These are phyloP conservation scores for Cylindroiulus punctatus DNA, from an alignment of 2,888 invertebrate genomes.

Conservation along the genomic window DNA sequence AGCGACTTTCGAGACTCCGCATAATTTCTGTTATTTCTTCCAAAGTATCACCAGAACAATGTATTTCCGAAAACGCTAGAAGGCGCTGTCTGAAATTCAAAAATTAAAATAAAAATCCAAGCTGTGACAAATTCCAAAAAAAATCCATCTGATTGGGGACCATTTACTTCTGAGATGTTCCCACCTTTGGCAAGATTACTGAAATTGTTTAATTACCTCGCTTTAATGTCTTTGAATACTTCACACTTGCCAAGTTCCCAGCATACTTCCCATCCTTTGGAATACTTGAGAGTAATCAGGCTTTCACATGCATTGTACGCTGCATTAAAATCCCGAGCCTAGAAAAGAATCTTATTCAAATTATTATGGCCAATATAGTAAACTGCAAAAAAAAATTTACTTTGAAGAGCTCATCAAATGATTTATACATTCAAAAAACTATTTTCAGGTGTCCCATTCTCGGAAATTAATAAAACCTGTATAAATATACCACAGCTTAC, in stretches of 20 bases:
- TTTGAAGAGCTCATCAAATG: too few relatives aligned
- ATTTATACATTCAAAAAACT: too few relatives aligned
- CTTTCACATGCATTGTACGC: constrained; percentile 69
- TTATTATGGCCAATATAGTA: too few relatives aligned
- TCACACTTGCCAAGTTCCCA: constrained; percentile 69
- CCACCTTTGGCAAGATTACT: neutral
- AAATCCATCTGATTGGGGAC: neutral
- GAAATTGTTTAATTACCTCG: constrained; percentile 62
- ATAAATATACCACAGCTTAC: neutral
- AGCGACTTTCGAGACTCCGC: constrained; percentile 57
- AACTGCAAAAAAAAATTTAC: too few relatives aligned
- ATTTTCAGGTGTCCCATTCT: too few relatives aligned
- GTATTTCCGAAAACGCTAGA: constrained; percentile 68
- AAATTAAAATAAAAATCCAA: neutral
- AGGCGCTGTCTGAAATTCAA: constrained; percentile 63
- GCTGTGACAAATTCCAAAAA: too few relatives aligned
- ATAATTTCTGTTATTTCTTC: constrained; percentile 63
- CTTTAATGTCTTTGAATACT: constrained; percentile 67
- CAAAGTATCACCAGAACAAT: constrained; percentile 67
- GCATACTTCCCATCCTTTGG: constrained; percentile 70
- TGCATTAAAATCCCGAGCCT: constrained; percentile 67
- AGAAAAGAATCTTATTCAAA: constrained; percentile 50
- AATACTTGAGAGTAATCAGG: constrained; percentile 68
- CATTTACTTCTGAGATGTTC: neutral
- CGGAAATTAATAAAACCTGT: too few relatives aligned